Evolutionary conservation across 2,797 vertebrate species (phyloP).

Genomic region (Lepus townsendii): DNA sequence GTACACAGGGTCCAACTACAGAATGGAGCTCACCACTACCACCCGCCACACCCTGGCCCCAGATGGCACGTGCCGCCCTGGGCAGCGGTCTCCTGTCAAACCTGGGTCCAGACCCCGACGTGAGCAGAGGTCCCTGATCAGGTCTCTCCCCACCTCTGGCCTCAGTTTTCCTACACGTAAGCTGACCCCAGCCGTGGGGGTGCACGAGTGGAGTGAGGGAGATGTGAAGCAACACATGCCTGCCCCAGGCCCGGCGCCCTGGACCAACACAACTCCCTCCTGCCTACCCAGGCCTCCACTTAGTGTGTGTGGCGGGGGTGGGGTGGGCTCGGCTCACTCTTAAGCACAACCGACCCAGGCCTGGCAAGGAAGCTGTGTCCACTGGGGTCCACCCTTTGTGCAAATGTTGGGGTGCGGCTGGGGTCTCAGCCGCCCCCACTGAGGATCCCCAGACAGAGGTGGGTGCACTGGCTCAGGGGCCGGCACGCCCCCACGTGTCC

Average conservation of each 20-base stretch:
- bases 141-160: too few species aligned
- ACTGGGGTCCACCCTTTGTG: too few species aligned
- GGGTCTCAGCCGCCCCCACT: not conserved
- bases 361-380: too few species aligned
- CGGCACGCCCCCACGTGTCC: not conserved
- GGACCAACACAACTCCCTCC: not conserved
- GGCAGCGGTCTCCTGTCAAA: not conserved
- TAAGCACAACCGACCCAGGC: too few species aligned
- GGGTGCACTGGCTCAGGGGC: not conserved
- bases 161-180: not conserved
- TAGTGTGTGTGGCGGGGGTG: not conserved
- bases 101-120: not conserved
- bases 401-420: too few species aligned
- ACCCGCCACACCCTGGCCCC: fast-evolving
- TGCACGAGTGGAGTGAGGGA: fast-evolving
- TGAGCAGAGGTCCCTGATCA: not conserved
- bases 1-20: not conserved
- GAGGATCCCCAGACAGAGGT: not conserved
- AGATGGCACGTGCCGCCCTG: not conserved
- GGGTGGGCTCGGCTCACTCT: not conserved
- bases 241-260: too few species aligned
- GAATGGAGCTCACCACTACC: not conserved
- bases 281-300: not conserved
- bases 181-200: not conserved
- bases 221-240: fast-evolving